Conservation (phyloP, 1,140 invertebrate species). For the Andricus grossulariae region DNA sequence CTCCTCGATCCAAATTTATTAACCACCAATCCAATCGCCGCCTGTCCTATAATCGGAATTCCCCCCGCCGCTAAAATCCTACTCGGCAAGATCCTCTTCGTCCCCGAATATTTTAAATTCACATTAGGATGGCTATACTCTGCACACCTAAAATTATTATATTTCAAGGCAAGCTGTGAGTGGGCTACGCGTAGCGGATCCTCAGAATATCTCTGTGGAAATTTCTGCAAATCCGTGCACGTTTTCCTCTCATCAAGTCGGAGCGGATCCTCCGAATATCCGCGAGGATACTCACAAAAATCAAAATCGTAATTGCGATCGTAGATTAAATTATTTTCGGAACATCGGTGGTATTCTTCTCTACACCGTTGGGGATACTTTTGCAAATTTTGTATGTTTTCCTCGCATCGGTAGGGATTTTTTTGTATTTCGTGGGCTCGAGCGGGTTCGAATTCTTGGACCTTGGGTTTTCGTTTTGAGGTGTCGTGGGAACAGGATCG, state of each 20-base stretch:
- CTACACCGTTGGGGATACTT: conserved; percentile 70
- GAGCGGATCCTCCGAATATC: conserved; percentile 63
- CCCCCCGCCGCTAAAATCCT: conserved; percentile 48
- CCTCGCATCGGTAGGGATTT: conserved; percentile 43
- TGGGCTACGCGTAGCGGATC: conserved; percentile 57
- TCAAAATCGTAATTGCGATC: conserved; percentile 64
- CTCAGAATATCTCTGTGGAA: conserved; percentile 67
- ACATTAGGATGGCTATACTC: conserved; percentile 52
- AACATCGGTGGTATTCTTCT: conserved; percentile 70
- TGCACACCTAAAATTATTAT: conserved; percentile 64
- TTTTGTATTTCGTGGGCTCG: conserved; percentile 20
- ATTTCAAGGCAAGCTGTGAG: conserved; percentile 61
- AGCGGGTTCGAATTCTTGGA: conserved; percentile 20
- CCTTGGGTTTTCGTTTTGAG: conserved; percentile 38
- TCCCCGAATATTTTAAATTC: conserved; percentile 57
- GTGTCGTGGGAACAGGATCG: not conserved
- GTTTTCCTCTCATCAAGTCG: conserved; percentile 31
- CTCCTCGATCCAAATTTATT: conserved; percentile 52
- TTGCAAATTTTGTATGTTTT: conserved; percentile 50
- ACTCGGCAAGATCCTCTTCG: conserved; percentile 41
- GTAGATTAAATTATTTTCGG: conserved; percentile 66
- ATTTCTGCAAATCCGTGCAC: conserved; percentile 64
- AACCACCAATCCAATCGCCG: conserved; percentile 67
- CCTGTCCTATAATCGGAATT: conserved; percentile 70
- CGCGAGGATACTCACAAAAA: conserved; percentile 65